These are phyloP conservation scores for Cryptoleucopteryx plumbea DNA, from an alignment of 2,113 vertebrate species.

Conservation along the genomic window DNA sequence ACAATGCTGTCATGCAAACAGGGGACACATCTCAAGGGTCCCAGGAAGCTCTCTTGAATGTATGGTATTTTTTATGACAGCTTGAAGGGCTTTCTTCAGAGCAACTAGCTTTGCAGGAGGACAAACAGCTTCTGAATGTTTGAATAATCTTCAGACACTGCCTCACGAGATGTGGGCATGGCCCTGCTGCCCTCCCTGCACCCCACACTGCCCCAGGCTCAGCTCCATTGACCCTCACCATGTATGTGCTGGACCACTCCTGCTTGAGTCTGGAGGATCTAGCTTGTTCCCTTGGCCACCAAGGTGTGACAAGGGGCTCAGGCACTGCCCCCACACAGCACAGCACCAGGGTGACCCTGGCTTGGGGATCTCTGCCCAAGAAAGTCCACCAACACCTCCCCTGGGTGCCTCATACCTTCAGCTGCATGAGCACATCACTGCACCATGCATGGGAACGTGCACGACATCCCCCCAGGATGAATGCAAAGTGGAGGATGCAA, in stretches of 20 bases:
- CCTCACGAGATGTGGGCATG: background rate
- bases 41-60: background rate
- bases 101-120: background rate
- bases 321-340: background rate
- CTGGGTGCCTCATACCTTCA: fast-evolving
- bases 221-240: background rate
- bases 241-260: background rate
- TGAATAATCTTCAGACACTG: background rate
- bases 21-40: background rate
- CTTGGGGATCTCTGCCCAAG: background rate
- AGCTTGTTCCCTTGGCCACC: background rate
- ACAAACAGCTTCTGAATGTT: background rate
- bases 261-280: no score
- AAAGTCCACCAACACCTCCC: background rate
- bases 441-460: fast-evolving
- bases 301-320: background rate
- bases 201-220: background rate
- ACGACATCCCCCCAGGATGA: background rate
- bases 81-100: background rate
- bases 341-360: background rate
- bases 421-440: background rate
- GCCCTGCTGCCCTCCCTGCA: background rate
- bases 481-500: background rate
- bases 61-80: background rate
- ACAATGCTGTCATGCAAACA: background rate